These are phyloP conservation scores for Malthinus seriepunctatus DNA, from an alignment of 2,888 invertebrate species.

Conservation along the genomic window DNA sequence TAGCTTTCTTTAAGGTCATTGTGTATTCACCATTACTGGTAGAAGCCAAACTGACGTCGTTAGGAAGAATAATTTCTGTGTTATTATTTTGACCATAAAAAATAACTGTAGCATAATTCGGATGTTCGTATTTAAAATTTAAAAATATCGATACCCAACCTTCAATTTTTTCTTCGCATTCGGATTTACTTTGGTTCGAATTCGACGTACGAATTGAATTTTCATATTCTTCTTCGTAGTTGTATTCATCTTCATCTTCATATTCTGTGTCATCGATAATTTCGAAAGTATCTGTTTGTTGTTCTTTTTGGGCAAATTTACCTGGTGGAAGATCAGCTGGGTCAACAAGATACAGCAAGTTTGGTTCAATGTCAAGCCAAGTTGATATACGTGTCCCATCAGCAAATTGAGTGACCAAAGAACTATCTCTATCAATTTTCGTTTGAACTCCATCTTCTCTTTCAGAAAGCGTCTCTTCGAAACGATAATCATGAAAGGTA, in stretches of 20 bases:
- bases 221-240: background rate
- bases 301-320: background rate
- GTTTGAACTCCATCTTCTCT: constrained; percentile 31
- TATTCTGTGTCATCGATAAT: background rate
- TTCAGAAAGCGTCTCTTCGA: constrained; percentile 20
- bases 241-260: background rate
- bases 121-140: constrained; percentile 31
- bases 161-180: background rate
- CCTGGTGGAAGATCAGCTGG: background rate
- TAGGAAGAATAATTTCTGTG: constrained; percentile 15
- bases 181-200: background rate
- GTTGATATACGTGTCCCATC: constrained; percentile 30
- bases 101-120: constrained; percentile 27
- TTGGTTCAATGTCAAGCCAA: constrained; percentile 12
- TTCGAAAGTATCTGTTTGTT: background rate
- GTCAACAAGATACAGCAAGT: constrained; percentile 7
- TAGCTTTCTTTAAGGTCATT: constrained; percentile 1
- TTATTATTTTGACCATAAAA: constrained; percentile 14
- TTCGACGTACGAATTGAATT: background rate
- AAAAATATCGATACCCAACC: constrained; percentile 23
- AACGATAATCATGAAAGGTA: constrained; percentile 17
- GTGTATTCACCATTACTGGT: constrained; percentile 9
- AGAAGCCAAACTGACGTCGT: constrained; percentile 8
- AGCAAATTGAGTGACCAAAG: constrained; percentile 26
- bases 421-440: constrained; percentile 19